These are phyloP conservation scores for Lordiphosa collinella DNA, from an alignment of 1,140 invertebrate genomes.

Conservation along the genomic window DNA sequence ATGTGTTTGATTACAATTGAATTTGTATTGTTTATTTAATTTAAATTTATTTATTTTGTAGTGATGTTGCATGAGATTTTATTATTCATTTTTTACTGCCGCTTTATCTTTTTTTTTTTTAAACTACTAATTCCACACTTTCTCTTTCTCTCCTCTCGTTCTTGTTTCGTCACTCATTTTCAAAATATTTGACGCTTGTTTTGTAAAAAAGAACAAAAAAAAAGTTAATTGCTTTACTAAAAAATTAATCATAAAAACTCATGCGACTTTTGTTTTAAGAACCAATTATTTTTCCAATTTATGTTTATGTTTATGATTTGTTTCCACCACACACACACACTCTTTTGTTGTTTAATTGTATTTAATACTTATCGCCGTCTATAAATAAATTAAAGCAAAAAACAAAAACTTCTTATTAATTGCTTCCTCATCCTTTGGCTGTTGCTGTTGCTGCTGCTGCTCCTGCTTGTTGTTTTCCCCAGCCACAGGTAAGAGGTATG, in stretches of 20 bases:
- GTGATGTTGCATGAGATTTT: slow-evolving; percentile 79
- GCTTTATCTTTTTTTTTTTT: slow-evolving; percentile 42
- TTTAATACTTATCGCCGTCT: slow-evolving; percentile 71
- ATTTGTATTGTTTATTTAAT: slow-evolving; percentile 68
- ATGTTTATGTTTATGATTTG: slow-evolving; percentile 54
- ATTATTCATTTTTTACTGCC: slow-evolving; percentile 78
- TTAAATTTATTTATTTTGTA: slow-evolving; percentile 66
- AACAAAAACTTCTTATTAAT: slow-evolving; percentile 51
- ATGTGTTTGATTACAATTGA: slow-evolving; percentile 31
- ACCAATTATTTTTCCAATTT: slow-evolving; percentile 37
- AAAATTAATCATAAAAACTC: slow-evolving; percentile 80
- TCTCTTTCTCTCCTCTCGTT: slow-evolving; percentile 38
- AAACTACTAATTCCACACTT: slow-evolving; percentile 70
- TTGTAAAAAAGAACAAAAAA: not conserved
- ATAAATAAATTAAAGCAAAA: slow-evolving; percentile 67
- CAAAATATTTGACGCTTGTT: slow-evolving; percentile 48
- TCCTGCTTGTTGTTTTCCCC: slow-evolving; percentile 34
- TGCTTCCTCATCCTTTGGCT: slow-evolving; percentile 25
- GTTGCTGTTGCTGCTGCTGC: slow-evolving; percentile 23
- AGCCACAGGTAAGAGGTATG: slow-evolving; percentile 31
- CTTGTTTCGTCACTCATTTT: slow-evolving; percentile 34
- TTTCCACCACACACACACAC: slow-evolving; percentile 14
- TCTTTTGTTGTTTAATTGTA: slow-evolving; percentile 74
- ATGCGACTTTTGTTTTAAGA: slow-evolving; percentile 76
- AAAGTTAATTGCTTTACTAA: slow-evolving; percentile 77